Base-by-base conservation (phyloP, 2,888 invertebrate genomes). In the Caenorhabditis sulstoni region DNA sequence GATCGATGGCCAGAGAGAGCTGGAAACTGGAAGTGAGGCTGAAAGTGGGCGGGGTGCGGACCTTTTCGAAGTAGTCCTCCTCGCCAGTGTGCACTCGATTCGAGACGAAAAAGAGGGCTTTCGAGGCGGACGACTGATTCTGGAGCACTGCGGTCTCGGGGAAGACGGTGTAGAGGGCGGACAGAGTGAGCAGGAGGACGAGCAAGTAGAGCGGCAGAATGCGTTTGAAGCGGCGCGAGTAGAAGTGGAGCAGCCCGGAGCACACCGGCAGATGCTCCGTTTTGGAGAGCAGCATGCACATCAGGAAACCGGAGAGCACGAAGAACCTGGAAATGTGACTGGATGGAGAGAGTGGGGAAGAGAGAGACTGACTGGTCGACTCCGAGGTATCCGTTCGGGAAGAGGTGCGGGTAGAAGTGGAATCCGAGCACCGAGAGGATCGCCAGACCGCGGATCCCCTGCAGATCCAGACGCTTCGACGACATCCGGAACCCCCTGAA, bases 361-460 rank as follows among this genome's bases (percentile, higher is more conserved):
- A 18, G 35, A n/a, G 18, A 45, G 16, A 50, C 70, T 75, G 16
- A 82, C 82, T 74, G 70, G 65, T 81, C 81, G n/a, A 81, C 82
- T 57, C 82, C 82, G 18, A 79, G 59, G 41, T 78, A 81, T 62
- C 80, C 82, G 78, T 82, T 82, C 4, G 73, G 77, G 29, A 78
- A 80, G 16, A 41, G 39, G 0, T 7, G 9, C 1, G 82, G 82
- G 52, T 66, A 82, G 41, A 82, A 80, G 49, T 82, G 82, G 67
- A 82, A 82, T 8, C 80, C 75, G 16, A 82, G 59, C 11, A 82
- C 82, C 12, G 65, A 37, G 8, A 65, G 22, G 23, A 82, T 82
- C 0, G 82, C 77, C 22, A 82, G 18, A 5, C 78, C 82, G 3
- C 82, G 70, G 39, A 81, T 70, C 20, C 82, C 78, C 59, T 82